Conservation (phyloP, 92 coral and sea anemone genomes). For the Porites divaricata region DNA sequence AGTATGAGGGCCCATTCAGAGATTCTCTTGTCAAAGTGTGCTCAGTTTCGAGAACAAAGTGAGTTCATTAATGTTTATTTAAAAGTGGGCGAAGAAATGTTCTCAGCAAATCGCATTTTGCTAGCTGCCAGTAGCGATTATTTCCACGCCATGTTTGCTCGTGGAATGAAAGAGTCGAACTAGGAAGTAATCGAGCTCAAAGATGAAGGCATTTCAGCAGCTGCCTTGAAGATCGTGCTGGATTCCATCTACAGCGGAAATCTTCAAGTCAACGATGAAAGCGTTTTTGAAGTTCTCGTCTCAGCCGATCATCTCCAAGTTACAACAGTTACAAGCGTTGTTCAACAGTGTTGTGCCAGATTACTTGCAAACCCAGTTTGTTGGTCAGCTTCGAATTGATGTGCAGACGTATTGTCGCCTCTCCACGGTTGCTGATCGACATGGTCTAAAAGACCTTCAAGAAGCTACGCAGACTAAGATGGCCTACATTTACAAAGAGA, state of each 20-base stretch:
- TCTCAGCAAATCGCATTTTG: slow-evolving; percentile 63
- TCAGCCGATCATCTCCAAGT: slow-evolving; percentile 50
- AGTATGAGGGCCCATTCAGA: slow-evolving; percentile 20
- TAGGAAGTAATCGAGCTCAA: slow-evolving; percentile 52
- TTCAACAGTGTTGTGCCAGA: slow-evolving; percentile 27
- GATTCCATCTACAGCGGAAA: slow-evolving; percentile 72
- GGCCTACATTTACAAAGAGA: slow-evolving; percentile 41
- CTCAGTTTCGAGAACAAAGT: slow-evolving; percentile 28
- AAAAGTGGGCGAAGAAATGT: slow-evolving; percentile 62
- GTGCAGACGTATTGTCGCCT: not conserved
- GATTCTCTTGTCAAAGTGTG: slow-evolving; percentile 19
- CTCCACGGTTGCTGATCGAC: not conserved
- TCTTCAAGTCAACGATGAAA: slow-evolving; percentile 43
- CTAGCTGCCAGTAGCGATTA: slow-evolving; percentile 75
- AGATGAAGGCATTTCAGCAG: slow-evolving; percentile 36
- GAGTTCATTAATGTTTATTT: slow-evolving; percentile 72
- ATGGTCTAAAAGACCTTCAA: not conserved
- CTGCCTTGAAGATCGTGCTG: slow-evolving; percentile 59
- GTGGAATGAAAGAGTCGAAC: slow-evolving; percentile 32
- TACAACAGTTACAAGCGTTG: slow-evolving; percentile 14
- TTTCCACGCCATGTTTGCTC: slow-evolving; percentile 74
- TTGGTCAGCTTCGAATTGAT: not conserved
- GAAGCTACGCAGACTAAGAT: slow-evolving; percentile 26
- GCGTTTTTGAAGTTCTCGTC: slow-evolving; percentile 54
- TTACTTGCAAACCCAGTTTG: not conserved